These are phyloP conservation scores for Diachrysia chrysitis DNA, from an alignment of 2,888 invertebrate genomes.

Conservation along the genomic window DNA sequence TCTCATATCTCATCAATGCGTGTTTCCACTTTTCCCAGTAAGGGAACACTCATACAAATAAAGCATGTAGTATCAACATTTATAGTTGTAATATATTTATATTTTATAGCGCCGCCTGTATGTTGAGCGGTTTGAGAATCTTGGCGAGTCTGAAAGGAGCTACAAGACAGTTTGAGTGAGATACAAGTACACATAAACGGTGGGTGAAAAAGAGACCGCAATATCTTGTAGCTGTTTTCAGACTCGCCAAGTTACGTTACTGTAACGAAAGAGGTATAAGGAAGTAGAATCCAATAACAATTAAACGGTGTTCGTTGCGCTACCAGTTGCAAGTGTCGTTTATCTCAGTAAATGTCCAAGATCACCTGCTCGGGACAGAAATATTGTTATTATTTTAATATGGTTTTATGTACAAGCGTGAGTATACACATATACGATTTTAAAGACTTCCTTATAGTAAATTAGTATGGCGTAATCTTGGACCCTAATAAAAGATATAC, in stretches of 20 bases:
- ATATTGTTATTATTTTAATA: conserved; percentile 44
- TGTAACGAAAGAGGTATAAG: conserved; percentile 55
- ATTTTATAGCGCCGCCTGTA: conserved; percentile 39
- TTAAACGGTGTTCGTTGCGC: conserved; percentile 48
- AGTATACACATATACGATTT: too few relatives aligned
- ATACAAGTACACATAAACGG: background rate
- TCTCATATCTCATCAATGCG: conserved; percentile 11
- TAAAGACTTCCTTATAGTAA: background rate
- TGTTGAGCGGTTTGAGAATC: conserved; percentile 23
- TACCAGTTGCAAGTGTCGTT: conserved; percentile 28
- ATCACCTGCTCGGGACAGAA: conserved; percentile 31
- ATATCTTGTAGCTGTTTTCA: background rate
- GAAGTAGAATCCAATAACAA: conserved; percentile 53
- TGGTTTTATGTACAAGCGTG: background rate
- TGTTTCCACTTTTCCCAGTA: conserved; percentile 22
- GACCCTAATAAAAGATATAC: too few relatives aligned
- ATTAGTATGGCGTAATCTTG: too few relatives aligned
- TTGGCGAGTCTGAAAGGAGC: background rate
- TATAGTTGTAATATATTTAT: conserved; percentile 41
- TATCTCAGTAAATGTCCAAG: conserved; percentile 29
- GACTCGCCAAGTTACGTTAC: conserved; percentile 7
- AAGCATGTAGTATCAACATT: conserved; percentile 32
- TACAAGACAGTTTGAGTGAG: background rate
- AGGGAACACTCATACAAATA: conserved; percentile 34
- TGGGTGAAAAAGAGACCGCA: background rate